Conservation (phyloP, 2,113 vertebrate species). For the Ochotona princeps region DNA sequence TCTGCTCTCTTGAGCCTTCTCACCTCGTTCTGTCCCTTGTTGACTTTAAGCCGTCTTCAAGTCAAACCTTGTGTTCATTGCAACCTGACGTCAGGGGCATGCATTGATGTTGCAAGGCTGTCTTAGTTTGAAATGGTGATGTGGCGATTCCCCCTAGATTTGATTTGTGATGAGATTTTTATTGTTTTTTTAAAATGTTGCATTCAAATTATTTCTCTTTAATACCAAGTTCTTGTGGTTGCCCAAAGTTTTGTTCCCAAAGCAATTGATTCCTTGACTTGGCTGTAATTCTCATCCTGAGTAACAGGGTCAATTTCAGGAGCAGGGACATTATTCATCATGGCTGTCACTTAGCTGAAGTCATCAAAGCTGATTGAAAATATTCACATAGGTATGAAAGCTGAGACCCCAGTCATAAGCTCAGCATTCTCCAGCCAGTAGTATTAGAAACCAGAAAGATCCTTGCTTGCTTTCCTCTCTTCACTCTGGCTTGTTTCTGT, state of each 20-base stretch:
- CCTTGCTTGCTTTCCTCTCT: background rate
- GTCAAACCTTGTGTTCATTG: background rate
- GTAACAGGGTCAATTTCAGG: background rate
- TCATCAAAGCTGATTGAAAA: constrained; percentile 15
- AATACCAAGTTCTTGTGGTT: background rate
- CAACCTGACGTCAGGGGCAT: background rate
- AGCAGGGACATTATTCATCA: background rate
- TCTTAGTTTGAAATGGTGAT: background rate
- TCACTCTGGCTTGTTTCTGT: background rate
- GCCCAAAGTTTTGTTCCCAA: background rate
- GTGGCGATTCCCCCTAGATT: background rate
- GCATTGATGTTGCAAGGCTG: background rate
- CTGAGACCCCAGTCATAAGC: background rate
- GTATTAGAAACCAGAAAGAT: background rate
- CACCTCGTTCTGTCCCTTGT: background rate
- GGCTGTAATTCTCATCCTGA: background rate
- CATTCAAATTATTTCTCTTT: background rate
- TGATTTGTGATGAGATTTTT: background rate
- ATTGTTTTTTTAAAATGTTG: background rate
- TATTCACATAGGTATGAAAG: background rate
- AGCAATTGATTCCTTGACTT: background rate
- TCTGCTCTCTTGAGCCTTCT: background rate
- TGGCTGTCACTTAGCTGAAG: background rate
- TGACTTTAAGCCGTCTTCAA: background rate
- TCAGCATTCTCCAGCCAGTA: background rate